phyloP scores from a whole-genome alignment of 2,888 invertebrate genomes.

The Emmelina monodactyla region DNA sequence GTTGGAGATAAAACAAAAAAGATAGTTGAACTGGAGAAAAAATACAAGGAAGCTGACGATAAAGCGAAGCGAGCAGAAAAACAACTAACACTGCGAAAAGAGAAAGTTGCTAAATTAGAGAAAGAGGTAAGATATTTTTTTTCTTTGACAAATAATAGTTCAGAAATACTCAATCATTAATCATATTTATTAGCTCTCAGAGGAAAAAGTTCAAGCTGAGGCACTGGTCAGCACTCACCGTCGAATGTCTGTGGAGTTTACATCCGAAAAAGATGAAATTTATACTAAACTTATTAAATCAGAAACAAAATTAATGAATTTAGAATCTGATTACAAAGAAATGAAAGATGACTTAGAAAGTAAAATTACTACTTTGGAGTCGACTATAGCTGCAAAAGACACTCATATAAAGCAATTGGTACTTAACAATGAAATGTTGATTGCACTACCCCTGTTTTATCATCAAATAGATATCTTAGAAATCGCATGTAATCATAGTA shows the following conservation, averaged over 20 bases:
- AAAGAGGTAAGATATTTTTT: conserved; percentile 56
- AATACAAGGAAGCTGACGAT: conserved; percentile 73
- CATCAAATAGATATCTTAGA: too few species aligned
- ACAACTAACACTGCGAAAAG: conserved; percentile 59
- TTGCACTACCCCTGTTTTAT: conserved; percentile 15
- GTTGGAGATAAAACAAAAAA: conserved; percentile 70
- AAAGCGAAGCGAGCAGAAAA: conserved; percentile 68
- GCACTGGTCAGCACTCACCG: conserved; percentile 39
- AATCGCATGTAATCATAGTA: too few species aligned
- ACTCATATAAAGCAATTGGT: conserved; percentile 70
- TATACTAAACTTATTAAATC: conserved; percentile 47
- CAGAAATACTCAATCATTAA: too few species aligned
- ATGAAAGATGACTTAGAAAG: conserved; percentile 65
- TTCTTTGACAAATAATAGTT: too few species aligned
- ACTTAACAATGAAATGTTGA: conserved; percentile 21
- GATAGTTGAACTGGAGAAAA: conserved; percentile 70
- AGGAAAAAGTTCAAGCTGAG: conserved; percentile 54
- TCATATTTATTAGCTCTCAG: conserved; percentile 50
- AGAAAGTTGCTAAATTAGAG: conserved; percentile 66
- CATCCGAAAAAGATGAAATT: conserved; percentile 54
- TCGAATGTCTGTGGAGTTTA: conserved; percentile 48
- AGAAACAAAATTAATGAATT: conserved; percentile 52
- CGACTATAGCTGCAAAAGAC: conserved; percentile 65
- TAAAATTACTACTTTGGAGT: conserved; percentile 68
- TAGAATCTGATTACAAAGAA: conserved; percentile 59